These are phyloP conservation scores for Latheticus oryzae DNA, from an alignment of 2,888 invertebrate species.

Conservation along the genomic window DNA sequence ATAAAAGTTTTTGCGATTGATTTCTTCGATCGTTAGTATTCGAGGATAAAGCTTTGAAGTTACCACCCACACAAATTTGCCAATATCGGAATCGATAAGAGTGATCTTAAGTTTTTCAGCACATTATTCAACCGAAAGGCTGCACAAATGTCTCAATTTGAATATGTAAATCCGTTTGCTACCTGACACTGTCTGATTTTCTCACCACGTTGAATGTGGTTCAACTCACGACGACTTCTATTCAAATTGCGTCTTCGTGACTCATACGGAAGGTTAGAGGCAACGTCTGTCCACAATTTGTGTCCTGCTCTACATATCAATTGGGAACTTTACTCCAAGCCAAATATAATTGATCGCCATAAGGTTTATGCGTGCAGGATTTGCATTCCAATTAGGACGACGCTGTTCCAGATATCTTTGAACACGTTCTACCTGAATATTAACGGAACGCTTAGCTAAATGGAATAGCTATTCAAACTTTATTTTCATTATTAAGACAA, in stretches of 20 bases:
- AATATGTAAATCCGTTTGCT: slow-evolving; percentile 36
- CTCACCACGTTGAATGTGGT: slow-evolving; percentile 31
- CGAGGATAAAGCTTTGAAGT: slow-evolving; percentile 27
- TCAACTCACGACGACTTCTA: slow-evolving; percentile 10
- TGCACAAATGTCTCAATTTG: slow-evolving; percentile 36
- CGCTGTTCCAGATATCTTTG: slow-evolving; percentile 9
- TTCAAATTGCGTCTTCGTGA: slow-evolving; percentile 26
- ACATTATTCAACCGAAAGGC: slow-evolving; percentile 34
- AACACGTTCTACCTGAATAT: slow-evolving; percentile 1
- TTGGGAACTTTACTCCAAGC: slow-evolving; percentile 16
- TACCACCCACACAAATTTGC: slow-evolving; percentile 22
- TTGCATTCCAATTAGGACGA: slow-evolving; percentile 16
- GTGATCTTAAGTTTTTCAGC: slow-evolving; percentile 26
- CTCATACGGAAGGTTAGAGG: slow-evolving; percentile 16
- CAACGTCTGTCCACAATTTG: slow-evolving; percentile 22
- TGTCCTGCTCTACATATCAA: slow-evolving; percentile 26
- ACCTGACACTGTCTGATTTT: slow-evolving; percentile 38
- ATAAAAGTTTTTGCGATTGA: slow-evolving; percentile 30
- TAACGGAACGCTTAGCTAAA: too few species aligned
- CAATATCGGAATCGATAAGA: slow-evolving; percentile 21
- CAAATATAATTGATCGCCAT: slow-evolving; percentile 22
- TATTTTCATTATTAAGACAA: too few species aligned
- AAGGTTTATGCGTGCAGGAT: slow-evolving; percentile 20
- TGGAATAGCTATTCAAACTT: too few species aligned
- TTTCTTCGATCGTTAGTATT: slow-evolving; percentile 17